Percentiles rank a stretch among this genome's conserved stretches.
Conservation (phyloP, 2,888 invertebrate species). For the Mesopsocus fuscifrons region DNA sequence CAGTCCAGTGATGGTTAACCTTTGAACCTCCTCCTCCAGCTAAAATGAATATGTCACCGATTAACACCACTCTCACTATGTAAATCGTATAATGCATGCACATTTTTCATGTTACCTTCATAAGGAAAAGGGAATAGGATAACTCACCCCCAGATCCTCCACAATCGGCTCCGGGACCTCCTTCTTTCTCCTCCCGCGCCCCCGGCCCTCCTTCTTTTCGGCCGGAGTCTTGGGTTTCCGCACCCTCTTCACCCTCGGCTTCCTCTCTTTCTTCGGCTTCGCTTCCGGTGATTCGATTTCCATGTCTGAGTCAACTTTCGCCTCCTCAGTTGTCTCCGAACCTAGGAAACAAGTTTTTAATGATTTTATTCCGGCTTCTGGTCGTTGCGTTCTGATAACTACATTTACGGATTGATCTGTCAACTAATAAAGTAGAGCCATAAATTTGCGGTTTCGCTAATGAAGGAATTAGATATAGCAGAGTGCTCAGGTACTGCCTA, state of each 20-base stretch:
- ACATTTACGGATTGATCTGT: too few species aligned
- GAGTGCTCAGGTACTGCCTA: too few species aligned
- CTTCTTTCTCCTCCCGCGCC: conserved; percentile 13
- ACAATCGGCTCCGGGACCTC: conserved; percentile 21
- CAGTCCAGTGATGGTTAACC: conserved; percentile 54
- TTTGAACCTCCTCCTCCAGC: conserved; percentile 78
- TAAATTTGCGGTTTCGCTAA: too few species aligned
- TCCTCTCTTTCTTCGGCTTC: conserved; percentile 11
- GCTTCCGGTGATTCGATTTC: conserved; percentile 11
- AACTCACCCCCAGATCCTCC: conserved; percentile 41
- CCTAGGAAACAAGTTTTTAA: too few species aligned
- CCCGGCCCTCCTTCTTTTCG: conserved; percentile 10
- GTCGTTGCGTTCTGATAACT: too few species aligned
- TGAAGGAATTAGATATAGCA: too few species aligned
- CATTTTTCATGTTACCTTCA: conserved; percentile 7
- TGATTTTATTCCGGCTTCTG: too few species aligned
- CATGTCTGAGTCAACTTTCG: too few species aligned
- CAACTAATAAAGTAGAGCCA: too few species aligned
- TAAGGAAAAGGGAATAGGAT: background rate
- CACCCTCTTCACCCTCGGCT: conserved; percentile 15
- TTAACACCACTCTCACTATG: too few species aligned
- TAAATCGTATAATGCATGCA: too few species aligned
- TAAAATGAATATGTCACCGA: conserved; percentile 21
- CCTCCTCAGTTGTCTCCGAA: too few species aligned
- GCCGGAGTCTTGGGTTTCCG: conserved; percentile 5